Evolutionary conservation across 2,113 vertebrate genomes (phyloP), one percentile per base, ranked within the genome.

Genomic region (Psittacus erithacus): DNA sequence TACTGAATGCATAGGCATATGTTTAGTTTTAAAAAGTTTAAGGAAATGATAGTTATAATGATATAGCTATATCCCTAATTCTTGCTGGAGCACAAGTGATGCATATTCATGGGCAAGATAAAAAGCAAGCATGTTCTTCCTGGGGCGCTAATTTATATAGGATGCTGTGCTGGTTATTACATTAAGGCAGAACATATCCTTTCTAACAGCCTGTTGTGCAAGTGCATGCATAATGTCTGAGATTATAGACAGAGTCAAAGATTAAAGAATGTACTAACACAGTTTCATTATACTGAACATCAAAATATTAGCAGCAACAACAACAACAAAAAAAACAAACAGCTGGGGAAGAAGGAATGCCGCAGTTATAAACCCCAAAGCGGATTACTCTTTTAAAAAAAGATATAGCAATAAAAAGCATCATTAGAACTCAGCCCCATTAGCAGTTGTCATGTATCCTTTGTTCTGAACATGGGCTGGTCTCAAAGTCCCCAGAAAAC

Each of bases 201-300:
- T 94, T 71, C 47, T 68, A 81, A 86, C 14, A 86, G 19, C 24
- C 47, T 84, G 38, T 88, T 93, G 50, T 8, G 52, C 9, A 69
- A 82, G 33, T 29, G 29, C 47, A 68, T 81, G 50, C 60, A 92
- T 92, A 88, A 92, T 90, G 57, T n/a, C 76, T 68, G 60, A 95
- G 43, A 81, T 82, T 86, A 71, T 29, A 88, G 73, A 81, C 46
- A 90, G 38, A 91, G 35, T 29, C 81, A 93, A 90, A 86, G 82
- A 94, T 78, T 90, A 88, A 91, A 90, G 65, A 93, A 71, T 92
- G 41, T 88, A 50, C 46, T 81, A 90, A 67, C 28, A 60, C 31
- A 41, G 35, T 68, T 92, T 75, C 88, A 92, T 95, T 92, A 64
- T 43, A 68, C 12, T 50, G 50, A 95, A 55, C 55, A 88, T 78